These are phyloP conservation scores for Fratercula arctica DNA, from an alignment of 2,797 vertebrate species.

Conservation along the genomic window DNA sequence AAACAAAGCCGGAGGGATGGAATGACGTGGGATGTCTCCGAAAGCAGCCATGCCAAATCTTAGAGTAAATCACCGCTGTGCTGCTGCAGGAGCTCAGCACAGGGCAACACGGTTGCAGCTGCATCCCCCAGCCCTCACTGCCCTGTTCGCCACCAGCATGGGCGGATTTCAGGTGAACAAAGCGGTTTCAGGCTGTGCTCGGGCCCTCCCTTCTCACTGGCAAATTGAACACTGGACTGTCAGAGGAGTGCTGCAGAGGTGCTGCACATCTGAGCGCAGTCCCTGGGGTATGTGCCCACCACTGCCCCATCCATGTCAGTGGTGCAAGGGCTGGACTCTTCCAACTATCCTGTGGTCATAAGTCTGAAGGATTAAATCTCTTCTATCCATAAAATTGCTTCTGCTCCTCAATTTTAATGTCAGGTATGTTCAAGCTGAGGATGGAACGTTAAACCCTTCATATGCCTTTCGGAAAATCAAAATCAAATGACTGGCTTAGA, in stretches of 20 bases:
- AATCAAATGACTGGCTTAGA: neutral
- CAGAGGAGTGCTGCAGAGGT: neutral
- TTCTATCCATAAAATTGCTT: neutral
- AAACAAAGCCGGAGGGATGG: neutral
- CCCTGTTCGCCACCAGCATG: neutral
- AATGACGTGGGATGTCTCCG: neutral
- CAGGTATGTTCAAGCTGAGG: neutral
- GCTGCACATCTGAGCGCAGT: neutral
- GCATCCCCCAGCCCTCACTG: neutral
- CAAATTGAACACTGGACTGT: neutral
- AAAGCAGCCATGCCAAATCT: neutral
- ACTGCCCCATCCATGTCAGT: fast-evolving
- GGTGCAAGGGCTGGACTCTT: neutral
- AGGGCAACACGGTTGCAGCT: neutral
- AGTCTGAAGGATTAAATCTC: neutral
- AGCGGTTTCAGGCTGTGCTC: neutral
- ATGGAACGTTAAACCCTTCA: neutral
- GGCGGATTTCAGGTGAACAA: neutral
- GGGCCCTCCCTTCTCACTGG: neutral
- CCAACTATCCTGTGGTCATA: neutral
- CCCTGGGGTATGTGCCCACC: too few relatives aligned
- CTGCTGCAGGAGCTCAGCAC: neutral
- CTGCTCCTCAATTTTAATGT: neutral
- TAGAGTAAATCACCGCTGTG: neutral
- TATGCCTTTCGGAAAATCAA: neutral